Evolutionary conservation across 2,113 vertebrate genomes (phyloP).

Genomic region (Picathartes gymnocephalus): DNA sequence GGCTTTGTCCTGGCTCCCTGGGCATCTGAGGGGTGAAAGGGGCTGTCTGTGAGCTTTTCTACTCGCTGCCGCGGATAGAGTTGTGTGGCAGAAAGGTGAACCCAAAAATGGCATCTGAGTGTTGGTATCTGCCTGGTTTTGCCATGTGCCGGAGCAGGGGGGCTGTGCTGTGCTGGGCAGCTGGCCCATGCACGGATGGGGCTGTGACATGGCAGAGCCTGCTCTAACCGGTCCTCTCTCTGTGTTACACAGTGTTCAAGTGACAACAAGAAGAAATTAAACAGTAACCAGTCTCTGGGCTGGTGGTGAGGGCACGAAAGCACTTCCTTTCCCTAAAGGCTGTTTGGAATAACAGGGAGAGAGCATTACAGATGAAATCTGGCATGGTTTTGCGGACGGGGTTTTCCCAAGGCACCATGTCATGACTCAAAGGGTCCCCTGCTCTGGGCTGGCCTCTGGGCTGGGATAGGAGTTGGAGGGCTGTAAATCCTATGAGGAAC

Average conservation of each 20-base stretch:
- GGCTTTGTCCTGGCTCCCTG: background rate
- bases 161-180: background rate
- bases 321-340: background rate
- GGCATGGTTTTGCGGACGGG: rapidly evolving
- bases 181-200: background rate
- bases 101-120: rapidly evolving
- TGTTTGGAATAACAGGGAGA: background rate
- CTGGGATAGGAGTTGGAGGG: background rate
- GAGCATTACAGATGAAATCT: background rate
- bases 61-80: rapidly evolving
- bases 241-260: background rate
- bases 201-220: background rate
- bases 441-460: background rate
- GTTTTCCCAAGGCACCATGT: background rate
- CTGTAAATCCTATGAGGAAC: background rate
- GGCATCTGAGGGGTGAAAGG: background rate
- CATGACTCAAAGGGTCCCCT: rapidly evolving
- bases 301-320: background rate
- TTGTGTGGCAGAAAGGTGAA: background rate
- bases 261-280: background rate
- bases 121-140: background rate
- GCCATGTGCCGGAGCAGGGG: rapidly evolving
- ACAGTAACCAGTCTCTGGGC: background rate
- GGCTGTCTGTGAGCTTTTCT: background rate
- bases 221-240: background rate